Conservation (phyloP, 30 jellyfish, hydroid and myxozoan genomes). For the Clytia hemisphaerica region DNA sequence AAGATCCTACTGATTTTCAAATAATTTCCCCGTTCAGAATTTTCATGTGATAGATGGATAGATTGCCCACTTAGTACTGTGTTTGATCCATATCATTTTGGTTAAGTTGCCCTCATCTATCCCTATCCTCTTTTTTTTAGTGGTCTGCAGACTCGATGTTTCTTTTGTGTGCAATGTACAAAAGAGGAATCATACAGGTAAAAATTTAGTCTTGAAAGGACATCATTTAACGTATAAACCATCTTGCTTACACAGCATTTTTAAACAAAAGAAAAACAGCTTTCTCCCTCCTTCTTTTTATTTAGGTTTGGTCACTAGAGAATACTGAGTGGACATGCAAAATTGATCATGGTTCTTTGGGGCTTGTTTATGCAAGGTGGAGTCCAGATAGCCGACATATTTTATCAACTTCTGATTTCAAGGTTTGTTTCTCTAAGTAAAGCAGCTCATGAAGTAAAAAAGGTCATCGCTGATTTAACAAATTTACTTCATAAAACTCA, state of each 20-base stretch:
- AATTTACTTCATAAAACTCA: no score
- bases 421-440: constrained; percentile 32
- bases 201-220: background rate
- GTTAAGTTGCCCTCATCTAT: background rate
- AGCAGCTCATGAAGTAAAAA: no score
- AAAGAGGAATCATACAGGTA: constrained; percentile 78
- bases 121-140: constrained; percentile 19
- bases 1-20: no score
- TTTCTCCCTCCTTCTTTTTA: background rate
- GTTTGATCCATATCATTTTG: no score
- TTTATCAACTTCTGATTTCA: constrained; percentile 71
- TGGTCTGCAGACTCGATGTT: constrained; percentile 85
- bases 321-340: constrained; percentile 91
- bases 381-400: constrained; percentile 93
- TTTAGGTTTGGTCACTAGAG: constrained; percentile 89
- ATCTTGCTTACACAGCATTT: background rate
- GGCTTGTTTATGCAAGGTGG: constrained; percentile 78
- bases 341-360: constrained; percentile 89
- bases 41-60: no score
- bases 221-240: background rate
- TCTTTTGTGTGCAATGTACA: constrained; percentile 60
- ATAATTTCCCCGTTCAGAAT: no score
- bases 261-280: background rate
- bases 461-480: no score
- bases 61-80: no score